phyloP scores from a whole-genome alignment of 2,797 vertebrate genomes.

The Chlorospingus semifuscus region DNA sequence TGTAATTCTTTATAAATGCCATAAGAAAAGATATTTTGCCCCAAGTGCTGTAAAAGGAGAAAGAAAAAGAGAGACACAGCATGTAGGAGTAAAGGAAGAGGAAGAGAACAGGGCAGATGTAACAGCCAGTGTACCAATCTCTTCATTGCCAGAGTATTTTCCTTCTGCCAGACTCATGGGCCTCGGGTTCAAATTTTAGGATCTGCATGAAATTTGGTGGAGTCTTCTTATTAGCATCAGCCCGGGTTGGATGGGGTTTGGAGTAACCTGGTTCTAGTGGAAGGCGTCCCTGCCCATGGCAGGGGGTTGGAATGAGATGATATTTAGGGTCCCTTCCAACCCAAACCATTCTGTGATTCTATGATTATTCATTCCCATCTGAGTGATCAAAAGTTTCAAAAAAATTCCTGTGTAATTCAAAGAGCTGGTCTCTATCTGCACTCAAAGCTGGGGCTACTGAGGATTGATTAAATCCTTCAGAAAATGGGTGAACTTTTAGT shows the following conservation, averaged over 20 bases:
- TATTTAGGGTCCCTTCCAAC: background rate
- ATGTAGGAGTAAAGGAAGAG: background rate
- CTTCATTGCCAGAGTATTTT: background rate
- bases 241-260: background rate
- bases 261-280: background rate
- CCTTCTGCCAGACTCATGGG: background rate
- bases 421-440: background rate
- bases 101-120: background rate
- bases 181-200: background rate
- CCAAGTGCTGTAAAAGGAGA: background rate
- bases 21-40: background rate
- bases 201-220: background rate
- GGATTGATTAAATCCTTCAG: background rate
- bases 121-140: background rate
- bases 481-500: background rate
- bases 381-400: background rate
- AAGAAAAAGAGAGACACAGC: background rate
- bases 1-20: background rate
- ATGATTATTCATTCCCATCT: background rate
- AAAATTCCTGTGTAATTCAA: background rate
- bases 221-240: background rate
- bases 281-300: background rate
- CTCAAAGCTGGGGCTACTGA: background rate
- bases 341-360: background rate
- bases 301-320: background rate